phyloP scores from a whole-genome alignment of 2,888 invertebrate genomes.

The Cantharis nigra region DNA sequence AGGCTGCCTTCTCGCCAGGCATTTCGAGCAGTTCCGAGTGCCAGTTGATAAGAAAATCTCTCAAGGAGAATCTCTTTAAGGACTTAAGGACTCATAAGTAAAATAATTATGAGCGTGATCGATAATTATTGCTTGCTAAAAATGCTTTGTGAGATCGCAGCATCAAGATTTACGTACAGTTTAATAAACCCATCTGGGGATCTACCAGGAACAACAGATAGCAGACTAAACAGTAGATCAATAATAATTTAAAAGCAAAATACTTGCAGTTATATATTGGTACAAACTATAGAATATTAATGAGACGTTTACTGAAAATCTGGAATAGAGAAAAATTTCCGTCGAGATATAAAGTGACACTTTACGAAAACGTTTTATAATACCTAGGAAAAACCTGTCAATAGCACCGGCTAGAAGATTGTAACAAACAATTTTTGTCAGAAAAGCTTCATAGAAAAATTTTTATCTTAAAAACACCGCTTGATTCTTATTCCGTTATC shows the following conservation, averaged over 20 bases:
- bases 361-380: background rate
- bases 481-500: background rate
- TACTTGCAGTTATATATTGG: background rate
- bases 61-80: too few relatives aligned
- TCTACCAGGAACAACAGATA: too few relatives aligned
- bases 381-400: background rate
- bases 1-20: too few relatives aligned
- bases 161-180: too few relatives aligned
- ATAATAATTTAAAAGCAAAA: background rate
- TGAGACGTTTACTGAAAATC: background rate
- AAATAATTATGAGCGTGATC: too few relatives aligned
- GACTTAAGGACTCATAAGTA: too few relatives aligned
- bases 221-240: background rate
- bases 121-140: too few relatives aligned
- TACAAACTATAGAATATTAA: background rate
- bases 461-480: background rate
- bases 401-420: background rate
- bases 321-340: background rate
- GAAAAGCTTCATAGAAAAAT: background rate
- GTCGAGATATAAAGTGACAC: background rate
- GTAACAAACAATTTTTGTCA: background rate
- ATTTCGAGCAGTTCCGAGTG: too few relatives aligned
- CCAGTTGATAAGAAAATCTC: too few relatives aligned
- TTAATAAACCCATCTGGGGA: background rate
- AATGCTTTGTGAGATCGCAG: too few relatives aligned